Evolutionary conservation across 1,140 invertebrate species (phyloP), one percentile per base, ranked within the genome.

Genomic region (Tetragonula clypearis): DNA sequence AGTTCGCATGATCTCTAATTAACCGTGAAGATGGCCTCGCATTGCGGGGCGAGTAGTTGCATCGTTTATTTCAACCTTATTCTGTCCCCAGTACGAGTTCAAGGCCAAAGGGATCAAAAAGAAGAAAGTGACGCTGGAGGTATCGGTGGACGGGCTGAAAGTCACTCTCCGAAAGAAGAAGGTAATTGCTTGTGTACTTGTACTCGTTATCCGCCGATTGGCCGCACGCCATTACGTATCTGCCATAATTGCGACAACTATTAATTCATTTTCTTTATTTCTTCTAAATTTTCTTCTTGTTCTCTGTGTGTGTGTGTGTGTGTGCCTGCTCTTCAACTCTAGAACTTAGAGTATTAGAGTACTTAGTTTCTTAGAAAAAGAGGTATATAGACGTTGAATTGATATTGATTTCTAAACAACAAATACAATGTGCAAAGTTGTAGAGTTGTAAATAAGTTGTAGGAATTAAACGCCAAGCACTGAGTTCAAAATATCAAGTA

Each of bases 61-160:
- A 26, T 77, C 55, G 60, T 85, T 85, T 72, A 87, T 62, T 71
- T 79, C 41, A 30, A n/a, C 72, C 66, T 90, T 93, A 92, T 93
- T 93, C 94, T 92, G 92, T 94, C 96, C 96, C 84, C 96, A 99
- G 98, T 99, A 99, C 95, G 99, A 99, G 95, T 99, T 99, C 96
- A 99, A 99, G 96, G 97, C 98, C 88, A 98, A 99, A 95, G 98
- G 98, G 65, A 98, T 99, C 90, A 99, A 99, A 95, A 99, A 99
- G 95, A 98, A 98, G 93, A 99, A 99, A 96, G 99, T 99, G 87
- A 98, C 97, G 73, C 96, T 99, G 85, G 97, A 98, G 92, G 97
- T 99, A 82, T 99, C 99, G 2, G 97, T 99, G 6, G 98, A 99
- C 88, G 99, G 99, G 19, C 97, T 99, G 65, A 97, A 98, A 94